These are phyloP conservation scores for Neoseiulus cucumeris DNA, from an alignment of 1,140 invertebrate genomes.

Conservation along the genomic window DNA sequence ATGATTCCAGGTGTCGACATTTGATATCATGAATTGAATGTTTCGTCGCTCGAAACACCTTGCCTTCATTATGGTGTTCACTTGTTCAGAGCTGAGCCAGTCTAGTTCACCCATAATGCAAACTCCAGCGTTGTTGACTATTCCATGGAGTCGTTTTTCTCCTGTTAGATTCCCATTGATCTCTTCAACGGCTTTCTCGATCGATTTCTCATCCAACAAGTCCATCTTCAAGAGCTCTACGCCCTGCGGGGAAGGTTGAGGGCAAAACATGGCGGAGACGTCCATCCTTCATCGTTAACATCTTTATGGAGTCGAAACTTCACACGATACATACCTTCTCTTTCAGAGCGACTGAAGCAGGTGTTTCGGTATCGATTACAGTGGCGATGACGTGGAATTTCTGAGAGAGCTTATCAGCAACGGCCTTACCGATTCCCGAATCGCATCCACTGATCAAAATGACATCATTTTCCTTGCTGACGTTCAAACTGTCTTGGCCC, in stretches of 20 bases:
- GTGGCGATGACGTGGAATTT: background rate
- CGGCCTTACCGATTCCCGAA: background rate
- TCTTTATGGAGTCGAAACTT: too few relatives aligned
- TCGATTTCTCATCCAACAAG: background rate
- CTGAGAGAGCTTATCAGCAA: background rate
- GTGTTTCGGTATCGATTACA: background rate
- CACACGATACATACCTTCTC: too few relatives aligned
- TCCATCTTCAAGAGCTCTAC: background rate
- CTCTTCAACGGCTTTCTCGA: background rate
- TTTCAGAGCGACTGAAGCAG: background rate
- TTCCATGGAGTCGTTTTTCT: background rate
- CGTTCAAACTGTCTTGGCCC: too few relatives aligned
- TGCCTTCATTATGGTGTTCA: background rate
- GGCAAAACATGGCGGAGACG: too few relatives aligned
- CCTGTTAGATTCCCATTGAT: background rate
- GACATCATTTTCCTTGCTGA: background rate
- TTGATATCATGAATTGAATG: too few relatives aligned
- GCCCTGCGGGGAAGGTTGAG: too few relatives aligned
- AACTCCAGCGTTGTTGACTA: background rate
- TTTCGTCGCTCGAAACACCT: too few relatives aligned
- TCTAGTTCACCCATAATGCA: slow-evolving; percentile 1
- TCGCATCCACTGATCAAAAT: background rate
- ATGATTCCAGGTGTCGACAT: background rate
- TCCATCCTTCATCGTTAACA: too few relatives aligned
- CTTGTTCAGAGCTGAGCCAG: background rate